Conservation (phyloP, 2,888 invertebrate genomes). For the Leucophenga montana region DNA sequence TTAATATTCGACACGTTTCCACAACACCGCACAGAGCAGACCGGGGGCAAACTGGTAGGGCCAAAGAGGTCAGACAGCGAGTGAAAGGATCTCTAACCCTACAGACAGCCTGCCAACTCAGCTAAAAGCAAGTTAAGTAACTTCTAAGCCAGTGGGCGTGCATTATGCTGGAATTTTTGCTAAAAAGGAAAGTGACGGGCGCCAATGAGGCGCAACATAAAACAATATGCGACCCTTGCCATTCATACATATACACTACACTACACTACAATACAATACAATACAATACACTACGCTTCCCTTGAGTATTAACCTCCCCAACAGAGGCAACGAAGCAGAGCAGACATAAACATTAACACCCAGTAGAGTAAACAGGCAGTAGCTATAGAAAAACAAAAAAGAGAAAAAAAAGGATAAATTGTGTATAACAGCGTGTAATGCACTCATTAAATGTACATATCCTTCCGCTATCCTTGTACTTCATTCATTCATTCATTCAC, state of each 20-base stretch:
- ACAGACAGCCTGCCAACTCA: constrained; percentile 24
- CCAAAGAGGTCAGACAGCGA: constrained; percentile 5
- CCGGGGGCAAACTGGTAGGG: constrained; percentile 17
- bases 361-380: constrained; percentile 31
- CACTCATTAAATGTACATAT: constrained; percentile 59
- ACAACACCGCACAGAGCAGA: not conserved
- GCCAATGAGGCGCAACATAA: constrained; percentile 10
- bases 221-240: constrained; percentile 3
- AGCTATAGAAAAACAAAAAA: constrained; percentile 12
- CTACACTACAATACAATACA: not conserved
- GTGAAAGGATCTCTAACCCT: not conserved
- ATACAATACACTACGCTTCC: no score
- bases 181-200: not conserved
- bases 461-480: constrained; percentile 27
- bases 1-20: constrained; percentile 27
- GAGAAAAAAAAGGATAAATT: constrained; percentile 46
- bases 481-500: not conserved
- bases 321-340: not conserved
- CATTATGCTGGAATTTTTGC: no score
- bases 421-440: constrained; percentile 60
- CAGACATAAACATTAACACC: constrained; percentile 32
- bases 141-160: constrained; percentile 23
- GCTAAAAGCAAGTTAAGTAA: not conserved
- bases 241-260: not conserved
- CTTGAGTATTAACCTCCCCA: not conserved